Evolutionary conservation across 2,888 invertebrate species (phyloP).

Genomic region (Synergus laeviventris): DNA sequence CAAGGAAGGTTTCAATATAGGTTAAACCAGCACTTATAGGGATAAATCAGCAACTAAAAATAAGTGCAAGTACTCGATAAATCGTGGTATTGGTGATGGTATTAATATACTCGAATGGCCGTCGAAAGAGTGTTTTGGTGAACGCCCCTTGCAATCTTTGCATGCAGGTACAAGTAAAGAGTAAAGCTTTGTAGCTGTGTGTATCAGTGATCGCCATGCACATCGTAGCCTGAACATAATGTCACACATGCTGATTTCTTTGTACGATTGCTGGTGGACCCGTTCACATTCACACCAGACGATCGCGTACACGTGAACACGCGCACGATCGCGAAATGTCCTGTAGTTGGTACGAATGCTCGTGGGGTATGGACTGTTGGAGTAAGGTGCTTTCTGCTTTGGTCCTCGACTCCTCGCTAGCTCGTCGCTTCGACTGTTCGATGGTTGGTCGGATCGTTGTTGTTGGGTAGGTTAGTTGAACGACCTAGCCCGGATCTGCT

Average conservation of each 20-base stretch:
- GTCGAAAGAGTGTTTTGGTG: constrained; percentile 10
- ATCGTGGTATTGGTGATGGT: constrained; percentile 15
- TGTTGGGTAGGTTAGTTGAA: constrained; percentile 32
- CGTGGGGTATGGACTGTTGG: constrained; percentile 21
- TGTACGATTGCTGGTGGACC: constrained; percentile 35
- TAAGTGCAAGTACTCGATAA: constrained; percentile 17
- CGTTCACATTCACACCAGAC: constrained; percentile 35
- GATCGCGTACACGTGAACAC: constrained; percentile 23
- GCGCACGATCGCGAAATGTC: constrained; percentile 29
- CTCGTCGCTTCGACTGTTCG: constrained; percentile 21
- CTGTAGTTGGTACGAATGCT: constrained; percentile 34
- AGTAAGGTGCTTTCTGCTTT: constrained; percentile 15
- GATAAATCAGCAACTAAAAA: constrained; percentile 19
- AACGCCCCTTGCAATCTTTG: neutral
- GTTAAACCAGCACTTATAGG: neutral
- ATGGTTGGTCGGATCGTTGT: constrained; percentile 22
- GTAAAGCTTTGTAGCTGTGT: constrained; percentile 18
- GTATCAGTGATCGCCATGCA: constrained; percentile 26
- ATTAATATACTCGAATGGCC: constrained; percentile 35
- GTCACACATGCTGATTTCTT: constrained; percentile 40
- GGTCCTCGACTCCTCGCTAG: constrained; percentile 18
- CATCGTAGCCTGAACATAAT: constrained; percentile 37
- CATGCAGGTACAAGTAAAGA: neutral
- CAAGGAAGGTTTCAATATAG: too few relatives aligned
- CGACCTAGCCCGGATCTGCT: constrained; percentile 38